A percentile compares a stretch with the other conserved stretches of the same genome.
These are phyloP conservation scores for Malthinus flaveolus DNA, from an alignment of 2,888 invertebrate genomes.

Conservation along the genomic window DNA sequence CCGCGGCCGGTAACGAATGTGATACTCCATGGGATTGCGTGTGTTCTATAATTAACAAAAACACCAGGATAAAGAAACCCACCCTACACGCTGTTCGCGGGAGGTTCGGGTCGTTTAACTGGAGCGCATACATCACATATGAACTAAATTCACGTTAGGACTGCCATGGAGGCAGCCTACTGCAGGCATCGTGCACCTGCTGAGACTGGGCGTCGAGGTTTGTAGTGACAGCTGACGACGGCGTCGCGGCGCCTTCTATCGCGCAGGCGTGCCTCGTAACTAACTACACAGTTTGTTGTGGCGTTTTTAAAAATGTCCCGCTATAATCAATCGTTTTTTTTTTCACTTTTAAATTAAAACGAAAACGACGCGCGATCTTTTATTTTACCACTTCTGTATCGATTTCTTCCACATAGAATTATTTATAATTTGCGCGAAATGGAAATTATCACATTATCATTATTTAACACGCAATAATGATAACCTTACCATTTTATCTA, in stretches of 20 bases:
- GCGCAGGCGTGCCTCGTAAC: slow-evolving; percentile 35
- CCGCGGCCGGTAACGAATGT: slow-evolving; percentile 31
- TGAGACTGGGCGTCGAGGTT: slow-evolving; percentile 51
- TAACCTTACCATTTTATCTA: no score
- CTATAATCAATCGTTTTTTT: no score
- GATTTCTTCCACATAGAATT: no score
- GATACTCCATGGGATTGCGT: slow-evolving; percentile 23
- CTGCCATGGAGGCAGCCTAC: slow-evolving; percentile 39
- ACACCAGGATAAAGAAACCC: slow-evolving; percentile 45
- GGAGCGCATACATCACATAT: slow-evolving; percentile 42
- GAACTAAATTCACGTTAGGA: slow-evolving; percentile 40
- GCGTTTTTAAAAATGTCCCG: no score
- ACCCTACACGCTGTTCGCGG: slow-evolving; percentile 29
- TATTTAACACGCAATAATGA: no score
- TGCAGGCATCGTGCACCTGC: slow-evolving; percentile 48
- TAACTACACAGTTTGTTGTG: no score
- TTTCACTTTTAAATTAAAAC: no score
- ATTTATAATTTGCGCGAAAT: no score
- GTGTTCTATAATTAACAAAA: slow-evolving; percentile 38
- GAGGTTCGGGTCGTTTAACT: slow-evolving; percentile 22
- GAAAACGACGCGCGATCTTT: no score
- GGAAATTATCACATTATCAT: no score
- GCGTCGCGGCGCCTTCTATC: slow-evolving; percentile 58
- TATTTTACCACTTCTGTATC: no score
- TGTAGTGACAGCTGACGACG: slow-evolving; percentile 57